A percentile compares a stretch with the other conserved stretches of the same genome.
Conservation (phyloP, 1,140 invertebrate genomes). For the Magallana angulata region DNA sequence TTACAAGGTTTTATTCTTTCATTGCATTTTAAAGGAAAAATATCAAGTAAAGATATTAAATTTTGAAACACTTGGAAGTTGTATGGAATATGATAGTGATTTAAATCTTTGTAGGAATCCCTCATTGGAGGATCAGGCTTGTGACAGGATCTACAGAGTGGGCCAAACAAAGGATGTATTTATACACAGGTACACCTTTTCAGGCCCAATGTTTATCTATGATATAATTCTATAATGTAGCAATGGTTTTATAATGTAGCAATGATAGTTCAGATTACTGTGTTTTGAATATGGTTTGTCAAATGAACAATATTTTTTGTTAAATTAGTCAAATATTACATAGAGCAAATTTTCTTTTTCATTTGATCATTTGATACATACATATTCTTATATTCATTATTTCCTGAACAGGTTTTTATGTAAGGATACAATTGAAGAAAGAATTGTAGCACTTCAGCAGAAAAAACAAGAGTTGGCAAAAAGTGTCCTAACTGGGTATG, state of each 20-base stretch:
- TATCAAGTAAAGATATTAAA: no score
- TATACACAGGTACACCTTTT: conserved; percentile 86
- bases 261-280: no score
- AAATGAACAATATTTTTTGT: no score
- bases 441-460: conserved; percentile 89
- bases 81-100: not conserved
- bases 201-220: not conserved
- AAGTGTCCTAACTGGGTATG: conserved; percentile 82
- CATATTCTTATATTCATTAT: not conserved
- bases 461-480: conserved; percentile 89
- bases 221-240: no score
- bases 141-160: conserved; percentile 93
- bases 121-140: conserved; percentile 93
- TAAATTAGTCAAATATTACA: no score
- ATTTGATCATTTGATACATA: not conserved
- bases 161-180: conserved; percentile 90
- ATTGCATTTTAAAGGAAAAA: no score
- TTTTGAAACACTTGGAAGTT: no score
- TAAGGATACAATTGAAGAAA: conserved; percentile 90
- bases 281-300: no score
- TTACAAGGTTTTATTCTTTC: no score
- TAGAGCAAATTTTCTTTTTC: no score
- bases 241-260: no score
- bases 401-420: conserved; percentile 87
- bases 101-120: conserved; percentile 84